Conservation (phyloP, 2,888 invertebrate genomes). For the Luperina nickerlii region DNA sequence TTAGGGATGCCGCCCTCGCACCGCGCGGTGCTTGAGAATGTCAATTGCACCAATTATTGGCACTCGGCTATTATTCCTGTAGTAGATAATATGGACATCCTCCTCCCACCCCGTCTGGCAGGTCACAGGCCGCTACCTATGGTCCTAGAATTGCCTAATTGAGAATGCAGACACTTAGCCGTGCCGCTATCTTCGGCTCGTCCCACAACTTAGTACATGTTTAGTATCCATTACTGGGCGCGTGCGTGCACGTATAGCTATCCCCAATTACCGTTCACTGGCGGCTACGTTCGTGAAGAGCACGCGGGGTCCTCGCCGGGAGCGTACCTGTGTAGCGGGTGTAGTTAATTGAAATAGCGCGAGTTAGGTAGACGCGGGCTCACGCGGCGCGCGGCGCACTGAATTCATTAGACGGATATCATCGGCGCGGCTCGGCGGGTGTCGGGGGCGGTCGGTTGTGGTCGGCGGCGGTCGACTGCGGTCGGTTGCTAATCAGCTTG, state of each 20-base stretch:
- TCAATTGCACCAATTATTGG: slow-evolving; percentile 72
- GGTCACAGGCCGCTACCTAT: slow-evolving; percentile 56
- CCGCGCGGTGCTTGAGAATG: slow-evolving; percentile 41
- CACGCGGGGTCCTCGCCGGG: slow-evolving; percentile 34
- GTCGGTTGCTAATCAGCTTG: slow-evolving; percentile 58
- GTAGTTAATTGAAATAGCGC: slow-evolving; percentile 69
- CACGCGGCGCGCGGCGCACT: no score
- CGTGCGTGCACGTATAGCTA: slow-evolving; percentile 63
- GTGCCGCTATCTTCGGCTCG: slow-evolving; percentile 33
- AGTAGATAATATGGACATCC: slow-evolving; percentile 63
- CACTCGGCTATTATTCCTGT: slow-evolving; percentile 55
- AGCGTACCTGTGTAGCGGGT: slow-evolving; percentile 40
- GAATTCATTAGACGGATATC: slow-evolving; percentile 68
- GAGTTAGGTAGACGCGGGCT: slow-evolving; percentile 55
- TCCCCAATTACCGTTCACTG: slow-evolving; percentile 58
- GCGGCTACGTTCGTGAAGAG: slow-evolving; percentile 55
- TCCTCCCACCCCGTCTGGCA: slow-evolving; percentile 61
- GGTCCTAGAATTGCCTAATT: slow-evolving; percentile 71
- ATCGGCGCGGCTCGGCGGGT: slow-evolving; percentile 26
- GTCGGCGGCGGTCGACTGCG: slow-evolving; percentile 11
- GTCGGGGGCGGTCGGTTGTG: slow-evolving; percentile 15
- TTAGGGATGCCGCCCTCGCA: slow-evolving; percentile 35
- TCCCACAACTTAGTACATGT: slow-evolving; percentile 51
- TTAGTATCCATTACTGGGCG: slow-evolving; percentile 63
- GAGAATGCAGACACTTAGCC: slow-evolving; percentile 69